Evolutionary conservation across 2,113 vertebrate genomes (phyloP).

Genomic region (Miniopterus natalensis): DNA sequence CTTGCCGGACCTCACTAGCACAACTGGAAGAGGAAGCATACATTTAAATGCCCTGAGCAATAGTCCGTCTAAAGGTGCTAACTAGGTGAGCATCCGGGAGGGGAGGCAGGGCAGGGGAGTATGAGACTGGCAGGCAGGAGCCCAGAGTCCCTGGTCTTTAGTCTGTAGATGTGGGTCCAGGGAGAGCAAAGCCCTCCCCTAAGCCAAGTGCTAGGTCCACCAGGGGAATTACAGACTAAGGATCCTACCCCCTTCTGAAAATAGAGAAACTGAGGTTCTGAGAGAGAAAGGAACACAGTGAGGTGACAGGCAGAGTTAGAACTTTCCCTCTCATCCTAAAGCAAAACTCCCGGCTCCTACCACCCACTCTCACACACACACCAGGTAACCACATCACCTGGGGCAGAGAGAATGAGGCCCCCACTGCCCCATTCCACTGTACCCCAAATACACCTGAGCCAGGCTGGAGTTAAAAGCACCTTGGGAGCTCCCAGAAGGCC

Average conservation of each 20-base stretch:
- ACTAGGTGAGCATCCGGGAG: background rate
- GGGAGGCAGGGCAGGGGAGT: no score
- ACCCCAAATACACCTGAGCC: background rate
- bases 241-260: background rate
- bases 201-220: background rate
- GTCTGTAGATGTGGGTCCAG: background rate
- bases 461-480: background rate
- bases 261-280: constrained; percentile 11
- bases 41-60: background rate
- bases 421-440: rapidly evolving
- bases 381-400: background rate
- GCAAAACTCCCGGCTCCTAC: background rate
- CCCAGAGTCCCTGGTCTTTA: background rate
- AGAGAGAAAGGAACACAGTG: background rate
- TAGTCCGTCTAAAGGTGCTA: background rate
- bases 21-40: background rate
- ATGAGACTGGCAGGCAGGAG: background rate
- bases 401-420: background rate
- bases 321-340: background rate
- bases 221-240: background rate
- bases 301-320: background rate
- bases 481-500: background rate
- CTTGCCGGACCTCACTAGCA: background rate
- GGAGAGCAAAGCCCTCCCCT: background rate
- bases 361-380: background rate